Evolutionary conservation across 2,113 vertebrate genomes (phyloP).

Genomic region (Stictonetta naevosa): DNA sequence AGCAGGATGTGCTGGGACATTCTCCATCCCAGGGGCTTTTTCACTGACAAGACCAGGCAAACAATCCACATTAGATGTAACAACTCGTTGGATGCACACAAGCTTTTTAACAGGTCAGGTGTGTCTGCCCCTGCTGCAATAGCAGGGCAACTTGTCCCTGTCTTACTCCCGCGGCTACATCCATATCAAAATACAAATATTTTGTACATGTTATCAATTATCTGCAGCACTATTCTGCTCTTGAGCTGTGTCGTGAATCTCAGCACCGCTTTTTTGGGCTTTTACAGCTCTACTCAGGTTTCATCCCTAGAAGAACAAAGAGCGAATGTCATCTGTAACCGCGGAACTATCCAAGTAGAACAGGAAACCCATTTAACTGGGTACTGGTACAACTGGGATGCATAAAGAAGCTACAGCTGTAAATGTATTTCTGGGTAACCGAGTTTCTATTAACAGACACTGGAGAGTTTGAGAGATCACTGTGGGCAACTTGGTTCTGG

Average conservation of each 20-base stretch:
- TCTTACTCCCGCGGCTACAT: background rate
- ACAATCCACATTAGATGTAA: background rate
- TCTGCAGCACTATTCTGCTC: background rate
- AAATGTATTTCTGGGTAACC: background rate
- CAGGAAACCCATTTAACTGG: background rate
- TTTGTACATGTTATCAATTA: background rate
- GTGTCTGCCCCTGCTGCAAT: background rate
- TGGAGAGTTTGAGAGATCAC: background rate
- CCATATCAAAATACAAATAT: background rate
- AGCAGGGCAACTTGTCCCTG: background rate
- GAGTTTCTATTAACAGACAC: background rate
- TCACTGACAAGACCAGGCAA: background rate
- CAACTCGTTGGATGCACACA: background rate
- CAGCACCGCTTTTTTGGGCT: background rate
- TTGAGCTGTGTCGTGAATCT: background rate
- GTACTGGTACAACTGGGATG: background rate
- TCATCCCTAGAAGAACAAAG: background rate
- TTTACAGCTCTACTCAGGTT: background rate
- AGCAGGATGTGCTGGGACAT: background rate
- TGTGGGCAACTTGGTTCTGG: background rate
- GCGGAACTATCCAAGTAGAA: background rate
- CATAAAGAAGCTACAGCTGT: background rate
- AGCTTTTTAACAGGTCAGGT: background rate
- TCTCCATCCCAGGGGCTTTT: background rate
- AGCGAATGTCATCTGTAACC: background rate